Evolutionary conservation across 2,888 invertebrate species (phyloP), one percentile per base, ranked within the genome.

Genomic region (Ophion ellenae): DNA sequence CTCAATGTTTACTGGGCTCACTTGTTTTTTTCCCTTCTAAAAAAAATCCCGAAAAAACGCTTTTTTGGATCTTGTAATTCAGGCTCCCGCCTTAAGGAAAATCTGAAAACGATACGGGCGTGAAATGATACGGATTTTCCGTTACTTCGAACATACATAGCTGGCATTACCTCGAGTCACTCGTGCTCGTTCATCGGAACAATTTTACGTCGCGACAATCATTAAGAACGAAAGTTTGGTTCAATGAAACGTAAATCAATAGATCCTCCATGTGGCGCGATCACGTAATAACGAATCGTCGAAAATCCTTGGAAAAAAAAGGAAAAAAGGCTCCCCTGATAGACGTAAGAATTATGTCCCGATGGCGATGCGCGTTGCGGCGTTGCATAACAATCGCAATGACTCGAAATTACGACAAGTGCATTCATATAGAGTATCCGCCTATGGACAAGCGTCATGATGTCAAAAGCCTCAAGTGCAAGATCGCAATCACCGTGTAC

Each of bases 231-330:
- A 74, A 40, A 75, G 74, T 75, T 75, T 82, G 78, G 64, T 84
- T 85, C 78, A 82, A 85, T 79, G 82, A 85, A 85, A 85, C 75
- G 66, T 82, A 64, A 78, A 85, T 81, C 45, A 66, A 85, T 61
- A 70, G 57, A 82, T 69, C n/a, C 32, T 61, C 28, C 67, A 20
- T 36, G 66, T 67, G 66, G 2, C 24, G 57, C 45, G 66, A 67
- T 66, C 77, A 77, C 67, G 67, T 67, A 78, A 78, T 69, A 40
- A 57, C 7, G 59, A 17, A 78, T 69, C 28, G 32, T 53, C 59
- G 57, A 32, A 71, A 59, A 70, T 0, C 20, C 36, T 53, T 73
- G 70, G 53, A 53, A 28, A 70, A 47, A 70, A 70, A 24, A 57
- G 3, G 69, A 78, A 53, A 53, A 53, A 53, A 17, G 11, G 47